Evolutionary conservation across 2,888 invertebrate genomes (phyloP).

Genomic region (Caenorhabditis sulstoni): DNA sequence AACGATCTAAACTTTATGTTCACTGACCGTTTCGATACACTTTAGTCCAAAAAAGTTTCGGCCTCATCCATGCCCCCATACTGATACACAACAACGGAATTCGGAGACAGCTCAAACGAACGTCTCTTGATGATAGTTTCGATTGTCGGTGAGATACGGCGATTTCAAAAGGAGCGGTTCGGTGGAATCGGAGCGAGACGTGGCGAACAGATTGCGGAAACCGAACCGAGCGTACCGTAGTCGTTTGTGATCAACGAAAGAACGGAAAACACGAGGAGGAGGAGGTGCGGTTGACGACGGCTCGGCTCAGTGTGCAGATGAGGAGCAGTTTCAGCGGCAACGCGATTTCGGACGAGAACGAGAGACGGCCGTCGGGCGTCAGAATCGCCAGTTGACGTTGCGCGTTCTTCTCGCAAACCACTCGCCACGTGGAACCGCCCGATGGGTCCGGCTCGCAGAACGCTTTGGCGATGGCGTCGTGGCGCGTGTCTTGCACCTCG

Average conservation of each 20-base stretch:
- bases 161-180: constrained; percentile 45
- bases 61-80: too few species aligned
- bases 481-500: constrained; percentile 59
- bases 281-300: constrained; percentile 44
- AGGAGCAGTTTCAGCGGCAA: constrained; percentile 57
- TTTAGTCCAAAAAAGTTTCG: too few species aligned
- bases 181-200: constrained; percentile 19
- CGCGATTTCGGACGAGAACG: constrained; percentile 53
- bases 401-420: constrained; percentile 56
- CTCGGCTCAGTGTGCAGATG: constrained; percentile 54
- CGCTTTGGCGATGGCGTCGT: constrained; percentile 56
- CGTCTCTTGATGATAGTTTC: constrained; percentile 54
- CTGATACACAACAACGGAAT: too few species aligned
- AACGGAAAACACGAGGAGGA: constrained; percentile 60
- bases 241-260: constrained; percentile 41
- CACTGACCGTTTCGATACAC: too few species aligned
- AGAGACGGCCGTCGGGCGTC: constrained; percentile 46
- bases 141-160: constrained; percentile 53
- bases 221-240: constrained; percentile 13
- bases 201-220: neutral
- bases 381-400: constrained; percentile 54
- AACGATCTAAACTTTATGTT: too few species aligned
- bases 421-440: constrained; percentile 55
- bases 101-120: constrained; percentile 24
- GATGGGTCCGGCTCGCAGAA: constrained; percentile 56